A percentile compares a stretch with the other conserved stretches of the same genome.
Evolutionary conservation across 2,888 invertebrate species (phyloP).

Genomic region (Parascotia fuliginaria): DNA sequence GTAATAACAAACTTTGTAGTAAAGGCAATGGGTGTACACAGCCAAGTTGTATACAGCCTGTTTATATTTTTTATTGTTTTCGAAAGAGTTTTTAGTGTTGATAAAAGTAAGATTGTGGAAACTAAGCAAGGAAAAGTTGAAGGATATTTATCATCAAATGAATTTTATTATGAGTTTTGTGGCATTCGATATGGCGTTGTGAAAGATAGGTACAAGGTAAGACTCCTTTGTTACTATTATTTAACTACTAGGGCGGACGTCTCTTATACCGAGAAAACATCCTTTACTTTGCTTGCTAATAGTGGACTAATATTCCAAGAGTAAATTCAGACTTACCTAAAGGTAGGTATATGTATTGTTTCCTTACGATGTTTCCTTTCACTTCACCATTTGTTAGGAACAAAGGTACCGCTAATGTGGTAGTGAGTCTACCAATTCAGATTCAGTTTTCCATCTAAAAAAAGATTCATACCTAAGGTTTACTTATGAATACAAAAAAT

Average conservation of each 20-base stretch:
- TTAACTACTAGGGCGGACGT: background rate
- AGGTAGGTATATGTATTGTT: too few species aligned
- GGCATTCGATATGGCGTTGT: constrained; percentile 71
- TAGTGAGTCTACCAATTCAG: too few species aligned
- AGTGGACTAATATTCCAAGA: too few species aligned
- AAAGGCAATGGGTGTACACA: constrained; percentile 47
- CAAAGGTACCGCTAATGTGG: too few species aligned
- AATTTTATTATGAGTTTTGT: constrained; percentile 70
- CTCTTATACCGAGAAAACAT: too few species aligned
- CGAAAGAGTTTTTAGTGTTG: constrained; percentile 43
- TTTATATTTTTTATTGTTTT: constrained; percentile 50
- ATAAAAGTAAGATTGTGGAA: constrained; percentile 58
- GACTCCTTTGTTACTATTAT: constrained; percentile 17
- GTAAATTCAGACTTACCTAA: too few species aligned
- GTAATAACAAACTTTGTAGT: constrained; percentile 23
- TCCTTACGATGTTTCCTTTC: too few species aligned
- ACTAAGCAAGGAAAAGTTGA: constrained; percentile 73
- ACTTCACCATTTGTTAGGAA: too few species aligned
- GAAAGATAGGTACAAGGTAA: constrained; percentile 64
- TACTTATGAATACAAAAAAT: too few species aligned
- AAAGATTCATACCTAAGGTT: too few species aligned
- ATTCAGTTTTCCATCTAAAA: too few species aligned
- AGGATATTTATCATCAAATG: constrained; percentile 63
- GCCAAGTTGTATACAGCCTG: constrained; percentile 30
- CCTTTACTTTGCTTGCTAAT: too few species aligned